Conservation (phyloP, 1,140 invertebrate genomes). For the Saxidomus purpurata region DNA sequence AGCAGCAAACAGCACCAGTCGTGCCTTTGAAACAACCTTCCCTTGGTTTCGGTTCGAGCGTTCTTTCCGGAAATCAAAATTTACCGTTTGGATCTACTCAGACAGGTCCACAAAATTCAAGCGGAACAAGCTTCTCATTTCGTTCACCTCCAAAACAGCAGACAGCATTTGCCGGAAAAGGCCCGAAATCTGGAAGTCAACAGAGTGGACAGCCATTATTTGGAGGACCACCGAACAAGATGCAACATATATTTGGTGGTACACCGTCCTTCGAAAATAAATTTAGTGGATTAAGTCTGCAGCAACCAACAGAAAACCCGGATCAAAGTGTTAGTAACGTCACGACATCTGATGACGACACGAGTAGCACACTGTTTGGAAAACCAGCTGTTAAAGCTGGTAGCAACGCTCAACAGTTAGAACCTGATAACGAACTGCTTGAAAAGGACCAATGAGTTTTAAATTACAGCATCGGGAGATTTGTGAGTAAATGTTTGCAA, state of each 20-base stretch:
- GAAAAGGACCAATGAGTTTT: no score
- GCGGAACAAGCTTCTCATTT: not conserved
- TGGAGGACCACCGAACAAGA: not conserved
- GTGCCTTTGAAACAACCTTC: not conserved
- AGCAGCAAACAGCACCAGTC: not conserved
- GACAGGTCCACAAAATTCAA: not conserved
- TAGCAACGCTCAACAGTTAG: no score
- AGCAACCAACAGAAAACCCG: not conserved
- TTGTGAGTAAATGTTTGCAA: no score
- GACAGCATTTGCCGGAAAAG: not conserved
- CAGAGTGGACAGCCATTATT: not conserved
- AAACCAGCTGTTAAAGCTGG: not conserved
- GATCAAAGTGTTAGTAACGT: not conserved
- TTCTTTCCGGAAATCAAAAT: not conserved
- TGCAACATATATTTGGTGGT: not conserved
- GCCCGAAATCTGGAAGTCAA: not conserved
- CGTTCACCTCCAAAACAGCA: not conserved
- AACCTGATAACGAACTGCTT: no score
- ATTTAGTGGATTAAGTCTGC: not conserved
- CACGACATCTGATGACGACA: not conserved
- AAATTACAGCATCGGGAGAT: no score
- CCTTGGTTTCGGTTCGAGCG: not conserved
- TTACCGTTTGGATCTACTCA: not conserved
- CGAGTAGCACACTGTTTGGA: not conserved
- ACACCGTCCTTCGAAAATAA: not conserved